Evolutionary conservation across 1,140 invertebrate species (phyloP).

Genomic region (Batillaria attramentaria): DNA sequence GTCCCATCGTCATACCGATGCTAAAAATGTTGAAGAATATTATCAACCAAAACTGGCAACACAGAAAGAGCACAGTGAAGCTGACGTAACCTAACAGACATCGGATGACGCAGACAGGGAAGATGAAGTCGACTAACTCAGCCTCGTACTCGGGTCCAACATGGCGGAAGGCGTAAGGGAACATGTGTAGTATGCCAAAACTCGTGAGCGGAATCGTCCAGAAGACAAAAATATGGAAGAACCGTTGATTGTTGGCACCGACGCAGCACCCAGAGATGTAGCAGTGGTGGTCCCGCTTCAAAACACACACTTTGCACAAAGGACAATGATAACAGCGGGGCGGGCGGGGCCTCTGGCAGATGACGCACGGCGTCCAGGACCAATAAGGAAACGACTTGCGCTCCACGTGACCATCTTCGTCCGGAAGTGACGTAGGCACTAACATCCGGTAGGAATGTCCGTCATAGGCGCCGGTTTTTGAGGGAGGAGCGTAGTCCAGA

Average conservation of each 20-base stretch:
- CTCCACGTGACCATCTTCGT: constrained; percentile 15
- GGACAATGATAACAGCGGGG: constrained; percentile 58
- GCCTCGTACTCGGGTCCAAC: constrained; percentile 20
- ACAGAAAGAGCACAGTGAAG: constrained; percentile 11
- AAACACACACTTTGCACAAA: constrained; percentile 51
- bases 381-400: constrained; percentile 42
- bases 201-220: constrained; percentile 59
- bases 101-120: constrained; percentile 35
- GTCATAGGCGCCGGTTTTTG: constrained; percentile 4
- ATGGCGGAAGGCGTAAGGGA: constrained; percentile 33
- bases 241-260: constrained; percentile 89
- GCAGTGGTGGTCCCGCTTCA: constrained; percentile 91
- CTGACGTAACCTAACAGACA: constrained; percentile 36
- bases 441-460: constrained; percentile 38
- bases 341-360: constrained; percentile 43
- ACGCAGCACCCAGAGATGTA: constrained; percentile 90
- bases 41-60: constrained; percentile 31
- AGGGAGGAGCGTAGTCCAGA: background rate
- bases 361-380: constrained; percentile 48
- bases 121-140: constrained; percentile 35
- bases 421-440: constrained; percentile 40
- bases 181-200: constrained; percentile 27
- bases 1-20: constrained; percentile 4
- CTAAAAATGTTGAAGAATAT: constrained; percentile 31
- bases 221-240: constrained; percentile 87